These are phyloP conservation scores for Hassar affinis DNA, from an alignment of 2,113 vertebrate genomes.

Conservation along the genomic window DNA sequence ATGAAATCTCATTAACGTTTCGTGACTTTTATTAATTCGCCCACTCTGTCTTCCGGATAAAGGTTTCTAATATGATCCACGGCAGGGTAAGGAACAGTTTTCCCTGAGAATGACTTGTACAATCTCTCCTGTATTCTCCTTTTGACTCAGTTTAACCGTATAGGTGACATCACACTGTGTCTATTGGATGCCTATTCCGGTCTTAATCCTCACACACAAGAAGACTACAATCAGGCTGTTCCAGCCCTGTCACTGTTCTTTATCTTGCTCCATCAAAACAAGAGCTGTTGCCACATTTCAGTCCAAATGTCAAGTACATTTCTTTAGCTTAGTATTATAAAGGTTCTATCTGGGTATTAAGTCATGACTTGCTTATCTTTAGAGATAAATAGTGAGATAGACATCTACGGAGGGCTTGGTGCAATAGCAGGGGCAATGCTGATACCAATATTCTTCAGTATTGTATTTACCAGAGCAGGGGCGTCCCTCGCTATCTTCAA, in stretches of 20 bases:
- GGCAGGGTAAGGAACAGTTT: not conserved
- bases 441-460: not conserved
- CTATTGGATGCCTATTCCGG: not conserved
- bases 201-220: constrained; percentile 9
- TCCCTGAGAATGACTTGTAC: not conserved
- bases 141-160: not conserved
- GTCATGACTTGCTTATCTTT: not conserved
- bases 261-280: constrained; percentile 29
- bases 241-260: constrained; percentile 21
- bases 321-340: not conserved
- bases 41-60: not conserved
- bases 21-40: not conserved
- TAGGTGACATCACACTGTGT: not conserved
- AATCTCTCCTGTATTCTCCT: not conserved
- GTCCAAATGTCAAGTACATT: not conserved
- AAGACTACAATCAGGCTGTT: constrained; percentile 3
- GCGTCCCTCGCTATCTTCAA: too few species aligned
- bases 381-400: not conserved
- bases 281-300: constrained; percentile 24
- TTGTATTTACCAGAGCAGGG: not conserved
- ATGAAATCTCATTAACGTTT: not conserved
- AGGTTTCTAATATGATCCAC: not conserved
- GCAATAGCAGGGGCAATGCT: too few species aligned
- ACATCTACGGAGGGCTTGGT: not conserved
- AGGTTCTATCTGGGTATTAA: not conserved